Evolutionary conservation across 2,888 invertebrate genomes (phyloP).

Genomic region (Itoplectis maculator): DNA sequence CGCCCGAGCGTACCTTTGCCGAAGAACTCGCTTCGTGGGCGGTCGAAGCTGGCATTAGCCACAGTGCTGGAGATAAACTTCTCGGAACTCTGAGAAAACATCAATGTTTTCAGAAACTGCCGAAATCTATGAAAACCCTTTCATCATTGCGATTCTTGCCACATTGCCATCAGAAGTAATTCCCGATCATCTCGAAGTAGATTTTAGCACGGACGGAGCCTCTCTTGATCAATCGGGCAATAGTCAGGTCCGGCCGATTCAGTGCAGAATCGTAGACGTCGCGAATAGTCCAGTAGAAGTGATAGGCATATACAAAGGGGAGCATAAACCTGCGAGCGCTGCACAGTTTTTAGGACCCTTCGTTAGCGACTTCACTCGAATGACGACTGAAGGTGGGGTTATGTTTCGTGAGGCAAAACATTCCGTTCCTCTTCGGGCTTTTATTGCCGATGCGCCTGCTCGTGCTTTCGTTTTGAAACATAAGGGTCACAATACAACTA

Average conservation of each 20-base stretch:
- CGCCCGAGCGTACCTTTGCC: too few species aligned
- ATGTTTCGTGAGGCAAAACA: constrained; percentile 31
- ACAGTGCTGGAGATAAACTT: neutral
- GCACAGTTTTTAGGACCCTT: constrained; percentile 60
- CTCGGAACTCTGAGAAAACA: neutral
- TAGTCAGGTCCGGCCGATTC: constrained; percentile 60
- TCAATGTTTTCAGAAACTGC: neutral
- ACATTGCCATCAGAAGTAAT: neutral
- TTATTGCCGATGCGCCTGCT: constrained; percentile 71
- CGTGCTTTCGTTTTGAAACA: constrained; percentile 65
- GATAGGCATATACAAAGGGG: constrained; percentile 63
- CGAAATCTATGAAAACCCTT: neutral
- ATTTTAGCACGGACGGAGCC: constrained; percentile 31
- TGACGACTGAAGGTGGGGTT: constrained; percentile 60
- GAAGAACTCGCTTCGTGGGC: constrained; percentile 2
- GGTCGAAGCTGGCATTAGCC: neutral
- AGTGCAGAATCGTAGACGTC: constrained; percentile 52
- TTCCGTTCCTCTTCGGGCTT: constrained; percentile 53
- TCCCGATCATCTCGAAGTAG: constrained; percentile 17
- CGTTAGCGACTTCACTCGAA: constrained; percentile 31
- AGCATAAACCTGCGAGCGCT: constrained; percentile 21
- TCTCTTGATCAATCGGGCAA: constrained; percentile 30
- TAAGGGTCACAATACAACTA: constrained; percentile 65
- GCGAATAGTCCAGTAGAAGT: constrained; percentile 48
- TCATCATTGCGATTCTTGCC: constrained; percentile 1